Base-by-base conservation (phyloP, 2,113 vertebrate species). In the Xenotilapia caudafasciata region DNA sequence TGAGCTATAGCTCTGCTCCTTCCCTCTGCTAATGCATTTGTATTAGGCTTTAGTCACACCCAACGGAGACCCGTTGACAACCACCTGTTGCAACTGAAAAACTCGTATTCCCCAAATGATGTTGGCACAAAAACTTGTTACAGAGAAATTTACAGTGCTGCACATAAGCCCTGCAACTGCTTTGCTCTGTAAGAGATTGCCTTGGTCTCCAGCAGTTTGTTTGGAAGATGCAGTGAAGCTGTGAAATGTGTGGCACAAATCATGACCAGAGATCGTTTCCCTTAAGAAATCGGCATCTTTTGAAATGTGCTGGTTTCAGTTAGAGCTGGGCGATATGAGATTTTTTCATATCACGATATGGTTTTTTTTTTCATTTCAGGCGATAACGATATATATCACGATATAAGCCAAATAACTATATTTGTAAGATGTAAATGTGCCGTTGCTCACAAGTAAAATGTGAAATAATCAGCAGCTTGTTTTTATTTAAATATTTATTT, bases 1-100 rank as follows among this genome's bases (percentile, higher is more conserved):
- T 35, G 60, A 35, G 17, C 9, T 62, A 62, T n/a, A 65, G 31
- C 9, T 1, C 31, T 62, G 58, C 58, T 11, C 9, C 58, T 62
- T n/a, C 15, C 17, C 0, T 35, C 4, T 65, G 6, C 17, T 65
- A 0, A 35, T n/a, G 60, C 17, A 6, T 65, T 65, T 40, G 2
- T 68, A 14, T 40, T 0, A 13, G 33, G 62, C 2, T 38, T 4
- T 35, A 65, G 60, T 38, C 19, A 38, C 31, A 33, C 56, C 31
- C 31, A 31, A 31, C 31, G 9, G 31, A 65, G 31, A 62, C 15
- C 1, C 0, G 31, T 35, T 35, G 17, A 11, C 17, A 0, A 65
- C 1, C 31, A 65, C 60, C 17, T 35, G 9, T 65, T 35, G 31
- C 6, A 35, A 62, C 31, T 19, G 9, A 65, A 65, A 65, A 65